Conservation (phyloP, 2,113 vertebrate genomes). For the Ammodytes marinus region DNA sequence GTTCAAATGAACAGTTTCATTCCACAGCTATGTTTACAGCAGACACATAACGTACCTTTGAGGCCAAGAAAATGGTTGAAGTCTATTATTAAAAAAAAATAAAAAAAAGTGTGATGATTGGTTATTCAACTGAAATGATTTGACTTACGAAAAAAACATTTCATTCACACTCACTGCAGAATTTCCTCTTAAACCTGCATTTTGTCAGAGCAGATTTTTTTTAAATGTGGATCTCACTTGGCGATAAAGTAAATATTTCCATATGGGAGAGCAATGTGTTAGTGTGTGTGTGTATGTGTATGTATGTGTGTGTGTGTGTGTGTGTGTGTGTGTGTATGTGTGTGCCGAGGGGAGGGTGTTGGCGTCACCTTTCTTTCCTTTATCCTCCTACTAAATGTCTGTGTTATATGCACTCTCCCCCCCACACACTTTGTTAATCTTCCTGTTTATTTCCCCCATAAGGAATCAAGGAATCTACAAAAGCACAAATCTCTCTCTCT, state of each 20-base stretch:
- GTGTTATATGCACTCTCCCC: not conserved
- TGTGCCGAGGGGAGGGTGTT: not conserved
- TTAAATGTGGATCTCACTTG: not conserved
- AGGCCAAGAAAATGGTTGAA: not conserved
- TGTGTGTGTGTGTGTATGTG: not conserved
- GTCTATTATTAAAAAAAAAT: not conserved
- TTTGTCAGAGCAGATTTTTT: constrained; percentile 36
- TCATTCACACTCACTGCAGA: constrained; percentile 13
- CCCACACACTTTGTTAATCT: constrained; percentile 3
- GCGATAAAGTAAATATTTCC: constrained; percentile 45
- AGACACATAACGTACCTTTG: not conserved
- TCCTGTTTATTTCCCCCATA: not conserved
- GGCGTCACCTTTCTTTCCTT: constrained; percentile 3
- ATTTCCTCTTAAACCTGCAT: constrained; percentile 6
- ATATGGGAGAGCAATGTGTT: constrained; percentile 6
- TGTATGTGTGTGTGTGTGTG: too few relatives aligned
- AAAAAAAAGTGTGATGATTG: not conserved
- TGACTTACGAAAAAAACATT: not conserved
- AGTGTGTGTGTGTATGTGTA: not conserved
- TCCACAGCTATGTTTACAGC: constrained; percentile 25
- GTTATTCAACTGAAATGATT: not conserved
- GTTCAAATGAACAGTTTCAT: not conserved
- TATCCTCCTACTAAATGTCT: constrained; percentile 29
- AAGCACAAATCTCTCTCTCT: constrained; percentile 8
- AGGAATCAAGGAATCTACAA: not conserved